Base-by-base conservation (phyloP, 2,888 invertebrate species). In the Parnassius orleans region DNA sequence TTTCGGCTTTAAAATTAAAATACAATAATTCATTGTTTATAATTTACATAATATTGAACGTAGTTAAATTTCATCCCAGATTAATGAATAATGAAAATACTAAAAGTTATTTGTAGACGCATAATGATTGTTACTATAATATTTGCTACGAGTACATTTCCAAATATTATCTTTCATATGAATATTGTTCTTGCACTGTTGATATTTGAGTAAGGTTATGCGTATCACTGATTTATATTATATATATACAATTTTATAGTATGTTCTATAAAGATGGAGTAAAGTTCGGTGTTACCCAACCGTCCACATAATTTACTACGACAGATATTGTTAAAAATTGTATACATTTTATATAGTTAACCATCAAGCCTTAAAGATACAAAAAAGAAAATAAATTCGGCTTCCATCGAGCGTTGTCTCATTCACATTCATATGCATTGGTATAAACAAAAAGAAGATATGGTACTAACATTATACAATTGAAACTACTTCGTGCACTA, bases 201-300 rank as follows among this genome's bases (percentile, higher is more conserved):
- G 46, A n/a, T 52, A 11, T 52, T 52, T 33, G 52, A 33, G 52
- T 33, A 33, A 24, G 52, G 7, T 52, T 33, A 52, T 3, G 46
- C 12, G 7, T 46, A 46, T 12, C 12, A 46, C 11, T 46, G 12
- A 12, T 46, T 33, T 33, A 33, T 33, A 33, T 5, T 33, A 46
- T 54, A 19, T 54, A 7, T 54, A 47, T 47, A 56, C 55, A 56
- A 24, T 33, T 47, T 56, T 56, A 46, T 46, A 56, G 47, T 54
- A 56, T 56, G 47, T 56, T 47, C 55, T 56, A 47, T 56, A 14
- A 56, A 56, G 55, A 56, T 11, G 41, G 19, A n/a, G 12, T 33
- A 11, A n/a, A 41, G 10, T 53, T 19, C 51, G 10, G 19, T 51
- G 19, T 51, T 51, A 15, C 9, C 14, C 24, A 33, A 33, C 52